A percentile compares a stretch with the other conserved stretches of the same genome.
phyloP scores from a whole-genome alignment of 2,888 invertebrate genomes.

The Meganola albula region DNA sequence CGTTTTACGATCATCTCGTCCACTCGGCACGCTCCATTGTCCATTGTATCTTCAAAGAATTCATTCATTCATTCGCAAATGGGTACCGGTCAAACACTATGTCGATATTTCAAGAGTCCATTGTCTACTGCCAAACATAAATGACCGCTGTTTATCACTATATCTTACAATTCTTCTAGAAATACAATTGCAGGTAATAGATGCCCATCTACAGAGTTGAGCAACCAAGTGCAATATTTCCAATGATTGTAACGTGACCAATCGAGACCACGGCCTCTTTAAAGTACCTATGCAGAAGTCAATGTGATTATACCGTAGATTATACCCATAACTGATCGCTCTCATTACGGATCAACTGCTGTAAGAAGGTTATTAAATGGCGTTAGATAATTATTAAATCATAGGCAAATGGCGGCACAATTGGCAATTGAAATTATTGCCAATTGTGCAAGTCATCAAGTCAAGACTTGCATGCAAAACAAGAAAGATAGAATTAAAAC shows the following conservation, averaged over 20 bases:
- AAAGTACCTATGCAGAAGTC: slow-evolving; percentile 36
- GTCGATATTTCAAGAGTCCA: slow-evolving; percentile 40
- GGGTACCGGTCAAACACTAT: slow-evolving; percentile 36
- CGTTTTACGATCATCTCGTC: slow-evolving; percentile 24
- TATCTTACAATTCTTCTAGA: slow-evolving; percentile 17
- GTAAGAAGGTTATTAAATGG: too few relatives aligned
- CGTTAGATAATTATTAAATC: slow-evolving; percentile 11
- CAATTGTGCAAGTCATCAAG: too few relatives aligned
- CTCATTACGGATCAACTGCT: slow-evolving; percentile 15
- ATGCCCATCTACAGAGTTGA: slow-evolving; percentile 20
- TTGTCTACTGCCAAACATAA: slow-evolving; percentile 36
- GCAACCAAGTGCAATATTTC: slow-evolving; percentile 22
- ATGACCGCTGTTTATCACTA: slow-evolving; percentile 16
- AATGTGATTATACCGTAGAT: slow-evolving; percentile 37
- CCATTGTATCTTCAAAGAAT: slow-evolving; percentile 57
- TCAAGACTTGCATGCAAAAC: too few relatives aligned
- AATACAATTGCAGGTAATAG: slow-evolving; percentile 18
- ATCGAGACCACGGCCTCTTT: slow-evolving; percentile 34
- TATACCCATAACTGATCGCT: slow-evolving; percentile 33
- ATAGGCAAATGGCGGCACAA: too few relatives aligned
- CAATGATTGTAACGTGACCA: slow-evolving; percentile 37
- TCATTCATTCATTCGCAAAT: slow-evolving; percentile 59
- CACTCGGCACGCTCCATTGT: slow-evolving; percentile 52
- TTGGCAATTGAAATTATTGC: too few relatives aligned
- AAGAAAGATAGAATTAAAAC: too few relatives aligned